Base-by-base conservation (phyloP, 1,140 invertebrate genomes). In the Ruditapes philippinarum region DNA sequence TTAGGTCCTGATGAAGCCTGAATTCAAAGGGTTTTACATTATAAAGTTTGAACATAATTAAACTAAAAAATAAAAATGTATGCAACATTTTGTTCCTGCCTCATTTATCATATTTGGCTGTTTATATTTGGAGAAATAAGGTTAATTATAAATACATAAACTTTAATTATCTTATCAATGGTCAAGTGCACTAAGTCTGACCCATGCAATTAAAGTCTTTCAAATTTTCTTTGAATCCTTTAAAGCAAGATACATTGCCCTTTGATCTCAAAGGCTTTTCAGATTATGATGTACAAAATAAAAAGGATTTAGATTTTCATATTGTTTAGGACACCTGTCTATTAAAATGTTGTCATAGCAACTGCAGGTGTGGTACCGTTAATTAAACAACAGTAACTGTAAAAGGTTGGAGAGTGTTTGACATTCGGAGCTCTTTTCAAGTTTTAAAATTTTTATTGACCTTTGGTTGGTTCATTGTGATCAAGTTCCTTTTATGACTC, bases 351-450 rank as follows among this genome's bases (percentile, higher is more conserved):
- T 74, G 40, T 45, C 31, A 51, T 84, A 40, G 51, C 14, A 74
- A 84, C 68, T n/a, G 25, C 82, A 84, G 82, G 82, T 84, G 82
- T 49, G 25, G 62, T 70, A 49, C 82, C 42, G 62, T 84, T 84
- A 84, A 73, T 73, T 28, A 73, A 33, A 38, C 36, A 36, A 49
- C 36, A 36, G 45, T 36, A 45, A 54, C 42, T 78, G 25, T 36
- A 25, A 54, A 78, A 78, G 28, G 22, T 5, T 19, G n/a, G 40
- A 19, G 36, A 1, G 28, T 78, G 45, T 78, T 31, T 22, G n/a
- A 28, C 74, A 45, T 54, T 54, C 42, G n/a, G 54, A 78, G 42
- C 19, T 28, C 49, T 78, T 76, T 78, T 40, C 49, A 49, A 3
- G 25, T 54, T 40, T 42, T 40, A 74, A 73, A 42, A 40, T 38